Evolutionary conservation across 2,113 vertebrate genomes (phyloP).

Genomic region (Ardeotis arabs): DNA sequence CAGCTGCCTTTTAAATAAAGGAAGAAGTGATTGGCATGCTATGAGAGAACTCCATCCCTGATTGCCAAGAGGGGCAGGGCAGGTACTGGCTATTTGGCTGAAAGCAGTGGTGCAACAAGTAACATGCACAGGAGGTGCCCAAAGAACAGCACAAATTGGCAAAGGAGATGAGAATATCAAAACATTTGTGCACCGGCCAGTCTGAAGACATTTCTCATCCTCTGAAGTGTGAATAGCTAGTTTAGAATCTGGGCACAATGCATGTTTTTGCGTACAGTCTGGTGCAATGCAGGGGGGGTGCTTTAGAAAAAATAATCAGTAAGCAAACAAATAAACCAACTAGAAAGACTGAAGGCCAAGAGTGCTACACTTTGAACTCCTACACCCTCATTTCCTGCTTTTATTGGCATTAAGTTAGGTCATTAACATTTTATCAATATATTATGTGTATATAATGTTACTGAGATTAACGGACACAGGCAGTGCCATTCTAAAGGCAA

Average conservation of each 20-base stretch:
- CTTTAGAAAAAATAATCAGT: not conserved
- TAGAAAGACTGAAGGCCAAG: constrained; percentile 12
- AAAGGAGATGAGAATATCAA: not conserved
- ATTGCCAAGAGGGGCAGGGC: not conserved
- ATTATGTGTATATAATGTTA: constrained; percentile 56
- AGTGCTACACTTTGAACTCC: constrained; percentile 46
- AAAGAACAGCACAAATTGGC: not conserved
- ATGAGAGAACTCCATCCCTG: not conserved
- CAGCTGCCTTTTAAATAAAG: not conserved
- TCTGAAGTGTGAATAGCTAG: not conserved
- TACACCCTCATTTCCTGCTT: constrained; percentile 48
- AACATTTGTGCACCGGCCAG: not conserved
- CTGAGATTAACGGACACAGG: constrained; percentile 54
- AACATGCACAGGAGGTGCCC: not conserved
- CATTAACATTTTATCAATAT: constrained; percentile 67
- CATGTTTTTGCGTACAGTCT: not conserved
- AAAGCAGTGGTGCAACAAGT: not conserved
- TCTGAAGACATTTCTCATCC: not conserved
- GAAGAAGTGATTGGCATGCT: not conserved
- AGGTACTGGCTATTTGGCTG: not conserved
- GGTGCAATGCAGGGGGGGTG: not conserved
- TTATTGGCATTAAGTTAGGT: constrained; percentile 57
- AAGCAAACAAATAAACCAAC: constrained; percentile 43
- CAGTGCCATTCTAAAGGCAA: constrained; percentile 15
- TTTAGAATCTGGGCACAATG: not conserved